phyloP scores from a whole-genome alignment of 2,113 vertebrate genomes.

The Abramis brama region DNA sequence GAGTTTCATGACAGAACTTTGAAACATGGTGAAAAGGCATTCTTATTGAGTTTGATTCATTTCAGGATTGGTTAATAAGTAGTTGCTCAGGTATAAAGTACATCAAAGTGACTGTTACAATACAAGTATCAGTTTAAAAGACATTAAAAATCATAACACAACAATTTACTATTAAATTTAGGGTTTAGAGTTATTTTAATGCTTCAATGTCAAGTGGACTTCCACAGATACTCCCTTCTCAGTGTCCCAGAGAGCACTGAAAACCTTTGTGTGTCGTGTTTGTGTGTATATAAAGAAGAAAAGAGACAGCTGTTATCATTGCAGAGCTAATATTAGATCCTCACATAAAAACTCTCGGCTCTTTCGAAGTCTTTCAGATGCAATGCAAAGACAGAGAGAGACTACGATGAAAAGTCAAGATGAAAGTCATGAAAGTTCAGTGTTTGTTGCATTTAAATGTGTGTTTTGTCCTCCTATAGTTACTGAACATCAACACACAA shows the following conservation, averaged over 20 bases:
- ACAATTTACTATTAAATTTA: no score
- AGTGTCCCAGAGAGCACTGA: background rate
- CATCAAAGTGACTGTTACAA: no score
- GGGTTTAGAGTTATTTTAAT: no score
- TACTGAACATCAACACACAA: background rate
- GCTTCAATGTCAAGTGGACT: background rate
- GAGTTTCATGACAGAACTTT: no score
- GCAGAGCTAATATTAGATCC: conserved; percentile 41
- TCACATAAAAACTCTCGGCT: conserved; percentile 15
- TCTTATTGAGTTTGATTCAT: background rate
- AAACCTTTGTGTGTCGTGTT: background rate
- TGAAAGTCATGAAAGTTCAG: background rate
- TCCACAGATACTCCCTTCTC: background rate
- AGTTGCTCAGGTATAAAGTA: background rate
- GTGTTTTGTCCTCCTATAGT: background rate
- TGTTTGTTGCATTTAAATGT: background rate
- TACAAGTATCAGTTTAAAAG: background rate
- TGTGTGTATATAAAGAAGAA: conserved; percentile 13
- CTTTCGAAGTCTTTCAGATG: conserved; percentile 10
- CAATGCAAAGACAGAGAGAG: background rate
- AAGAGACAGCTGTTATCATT: conserved; percentile 13
- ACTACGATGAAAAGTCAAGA: background rate
- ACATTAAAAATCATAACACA: background rate
- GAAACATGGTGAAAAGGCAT: background rate
- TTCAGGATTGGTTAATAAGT: background rate